These are phyloP conservation scores for Plecturocebus donacophilus DNA, from an alignment of 2,113 vertebrate genomes.

Conservation along the genomic window DNA sequence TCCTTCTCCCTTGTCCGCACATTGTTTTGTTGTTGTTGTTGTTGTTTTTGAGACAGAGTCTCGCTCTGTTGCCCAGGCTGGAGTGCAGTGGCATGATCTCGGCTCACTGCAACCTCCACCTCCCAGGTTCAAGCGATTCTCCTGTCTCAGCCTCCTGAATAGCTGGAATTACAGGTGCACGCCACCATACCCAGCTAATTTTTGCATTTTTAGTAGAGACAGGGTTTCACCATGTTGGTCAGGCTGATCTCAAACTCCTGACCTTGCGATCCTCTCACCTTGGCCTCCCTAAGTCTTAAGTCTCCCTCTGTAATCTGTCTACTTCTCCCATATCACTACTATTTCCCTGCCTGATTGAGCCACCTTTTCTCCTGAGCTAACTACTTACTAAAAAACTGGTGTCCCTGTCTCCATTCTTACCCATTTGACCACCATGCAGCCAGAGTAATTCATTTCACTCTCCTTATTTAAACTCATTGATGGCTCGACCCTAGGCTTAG, in stretches of 20 bases:
- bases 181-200: too few relatives aligned
- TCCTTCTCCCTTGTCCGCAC: not conserved
- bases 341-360: not conserved
- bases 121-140: too few relatives aligned
- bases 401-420: not conserved
- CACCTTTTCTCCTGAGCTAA: conserved; percentile 4
- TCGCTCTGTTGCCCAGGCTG: too few relatives aligned
- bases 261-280: too few relatives aligned
- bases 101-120: too few relatives aligned
- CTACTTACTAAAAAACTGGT: not conserved
- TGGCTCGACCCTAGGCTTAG: not conserved
- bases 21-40: not conserved
- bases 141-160: too few relatives aligned
- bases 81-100: too few relatives aligned
- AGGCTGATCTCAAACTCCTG: too few relatives aligned
- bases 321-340: not conserved
- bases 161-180: too few relatives aligned
- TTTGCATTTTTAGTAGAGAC: too few relatives aligned
- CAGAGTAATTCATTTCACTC: not conserved
- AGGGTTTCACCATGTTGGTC: too few relatives aligned
- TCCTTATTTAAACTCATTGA: not conserved
- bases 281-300: not conserved
- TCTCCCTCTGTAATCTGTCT: not conserved
- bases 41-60: too few relatives aligned
- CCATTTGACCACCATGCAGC: not conserved